Evolutionary conservation across 2,888 invertebrate genomes (phyloP).

Genomic region (Hypomecis punctinalis): DNA sequence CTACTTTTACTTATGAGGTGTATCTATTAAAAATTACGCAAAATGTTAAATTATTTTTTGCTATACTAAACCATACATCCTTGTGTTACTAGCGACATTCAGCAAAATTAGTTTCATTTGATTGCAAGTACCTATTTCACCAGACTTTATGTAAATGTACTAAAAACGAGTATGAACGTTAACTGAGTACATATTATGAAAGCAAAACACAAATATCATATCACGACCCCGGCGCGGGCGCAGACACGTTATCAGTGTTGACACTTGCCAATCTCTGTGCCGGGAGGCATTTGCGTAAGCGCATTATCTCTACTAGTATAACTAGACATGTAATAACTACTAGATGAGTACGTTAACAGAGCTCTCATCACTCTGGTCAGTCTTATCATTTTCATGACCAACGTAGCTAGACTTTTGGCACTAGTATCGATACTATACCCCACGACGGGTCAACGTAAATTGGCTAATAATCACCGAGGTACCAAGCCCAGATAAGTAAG

Average conservation of each 20-base stretch:
- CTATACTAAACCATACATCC: no score
- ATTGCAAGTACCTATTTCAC: no score
- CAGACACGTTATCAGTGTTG: constrained; percentile 75
- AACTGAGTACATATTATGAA: constrained; percentile 37
- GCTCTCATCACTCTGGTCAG: neutral
- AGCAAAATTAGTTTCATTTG: neutral
- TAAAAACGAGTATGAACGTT: neutral
- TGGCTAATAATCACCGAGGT: constrained; percentile 5
- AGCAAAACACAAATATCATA: constrained; percentile 55
- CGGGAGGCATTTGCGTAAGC: constrained; percentile 81
- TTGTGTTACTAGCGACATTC: no score
- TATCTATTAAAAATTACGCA: no score
- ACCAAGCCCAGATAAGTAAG: constrained; percentile 40
- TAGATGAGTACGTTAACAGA: neutral
- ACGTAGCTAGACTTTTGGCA: neutral
- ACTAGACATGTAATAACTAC: neutral
- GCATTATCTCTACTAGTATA: constrained; percentile 51
- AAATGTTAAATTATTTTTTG: no score
- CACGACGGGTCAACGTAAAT: neutral
- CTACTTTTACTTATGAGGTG: no score
- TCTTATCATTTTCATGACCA: constrained; percentile 36
- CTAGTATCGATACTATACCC: constrained; percentile 43
- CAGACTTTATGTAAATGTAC: neutral
- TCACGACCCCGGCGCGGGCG: constrained; percentile 65
- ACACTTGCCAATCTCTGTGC: constrained; percentile 71